Evolutionary conservation across 2,888 invertebrate species (phyloP), one percentile per base, ranked within the genome.

Genomic region (Hanleya hanleyi): DNA sequence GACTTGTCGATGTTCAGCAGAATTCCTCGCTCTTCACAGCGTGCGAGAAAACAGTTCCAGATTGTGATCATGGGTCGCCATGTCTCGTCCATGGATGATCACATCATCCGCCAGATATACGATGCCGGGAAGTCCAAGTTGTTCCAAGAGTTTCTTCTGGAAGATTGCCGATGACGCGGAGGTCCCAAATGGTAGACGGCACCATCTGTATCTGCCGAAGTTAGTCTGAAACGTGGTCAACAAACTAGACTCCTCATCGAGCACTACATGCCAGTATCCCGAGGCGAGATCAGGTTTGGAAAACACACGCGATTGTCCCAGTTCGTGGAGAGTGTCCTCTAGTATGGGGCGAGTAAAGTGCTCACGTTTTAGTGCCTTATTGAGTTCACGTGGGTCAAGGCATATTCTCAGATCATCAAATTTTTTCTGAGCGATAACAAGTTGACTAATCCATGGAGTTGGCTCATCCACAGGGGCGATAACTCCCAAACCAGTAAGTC

Each of bases 201-300:
- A 57, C 78, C 75, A 81, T 57, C 78, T 4, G 65, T 72, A 80
- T 15, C 81, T 29, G n/a, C 78, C 78, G 22, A 72, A 74, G 29
- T 51, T 57, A 4, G 71, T 72, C 51, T 74, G 71, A 47, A 78
- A 79, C 1, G 75, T 78, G 12, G 76, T 78, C 29, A 81, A 62
- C 12, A 67, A 18, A 29, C 74, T 78, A 1, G 78, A 81, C 29
- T 70, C 70, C 2, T 77, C 69, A 65, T 79, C 77, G 0, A 78
- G 68, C n/a, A 67, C 36, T 0, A 71, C 62, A 50, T 81, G 81
- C 74, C 75, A 73, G 49, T 80, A 79, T 4, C 73, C 81, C 18
- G 70, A 70, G 15, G 65, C 7, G 1, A 78, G 65, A 66, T 81
- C 76, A 9, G 70, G 51, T 37, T 78, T 76, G 9, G 79, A 67